Conservation (phyloP, 30 jellyfish, hydroid and myxozoan genomes). For the Aurelia aurita region DNA sequence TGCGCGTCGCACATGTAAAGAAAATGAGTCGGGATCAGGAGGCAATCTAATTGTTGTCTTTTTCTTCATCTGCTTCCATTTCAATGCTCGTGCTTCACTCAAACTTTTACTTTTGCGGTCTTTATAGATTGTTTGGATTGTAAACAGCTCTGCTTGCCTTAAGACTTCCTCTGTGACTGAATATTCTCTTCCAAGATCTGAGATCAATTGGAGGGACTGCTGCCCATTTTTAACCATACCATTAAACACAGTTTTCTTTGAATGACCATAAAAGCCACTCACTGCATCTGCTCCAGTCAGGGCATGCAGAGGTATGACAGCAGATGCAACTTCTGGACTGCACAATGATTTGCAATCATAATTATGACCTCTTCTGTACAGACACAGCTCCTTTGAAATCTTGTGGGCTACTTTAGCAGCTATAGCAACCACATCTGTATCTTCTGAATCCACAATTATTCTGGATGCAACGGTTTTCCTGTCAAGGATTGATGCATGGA, state of each 20-base stretch:
- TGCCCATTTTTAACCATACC: constrained; percentile 20
- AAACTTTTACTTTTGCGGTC: neutral
- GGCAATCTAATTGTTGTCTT: constrained; percentile 48
- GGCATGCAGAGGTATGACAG: too few species aligned
- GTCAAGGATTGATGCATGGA: too few species aligned
- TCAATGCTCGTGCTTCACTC: constrained; percentile 4
- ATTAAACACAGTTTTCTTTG: constrained; percentile 27
- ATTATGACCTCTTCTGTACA: too few species aligned
- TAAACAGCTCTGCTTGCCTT: neutral
- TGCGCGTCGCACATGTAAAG: constrained; percentile 37
- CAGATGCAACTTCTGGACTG: too few species aligned
- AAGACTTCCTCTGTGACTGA: neutral
- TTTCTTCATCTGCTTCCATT: constrained; percentile 1
- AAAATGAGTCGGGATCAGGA: constrained; percentile 37
- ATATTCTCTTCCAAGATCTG: neutral
- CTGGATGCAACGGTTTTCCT: too few species aligned
- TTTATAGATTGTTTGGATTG: neutral
- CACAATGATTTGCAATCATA: too few species aligned
- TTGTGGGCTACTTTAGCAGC: too few species aligned
- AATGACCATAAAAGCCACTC: constrained; percentile 24
- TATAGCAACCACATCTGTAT: too few species aligned
- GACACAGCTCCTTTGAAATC: too few species aligned
- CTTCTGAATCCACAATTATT: too few species aligned
- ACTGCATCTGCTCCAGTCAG: neutral
- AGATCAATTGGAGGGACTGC: constrained; percentile 15